Percentiles rank a stretch among this genome's conserved stretches.
phyloP scores from a whole-genome alignment of 2,888 invertebrate genomes.

The Oxytorus armatus region DNA sequence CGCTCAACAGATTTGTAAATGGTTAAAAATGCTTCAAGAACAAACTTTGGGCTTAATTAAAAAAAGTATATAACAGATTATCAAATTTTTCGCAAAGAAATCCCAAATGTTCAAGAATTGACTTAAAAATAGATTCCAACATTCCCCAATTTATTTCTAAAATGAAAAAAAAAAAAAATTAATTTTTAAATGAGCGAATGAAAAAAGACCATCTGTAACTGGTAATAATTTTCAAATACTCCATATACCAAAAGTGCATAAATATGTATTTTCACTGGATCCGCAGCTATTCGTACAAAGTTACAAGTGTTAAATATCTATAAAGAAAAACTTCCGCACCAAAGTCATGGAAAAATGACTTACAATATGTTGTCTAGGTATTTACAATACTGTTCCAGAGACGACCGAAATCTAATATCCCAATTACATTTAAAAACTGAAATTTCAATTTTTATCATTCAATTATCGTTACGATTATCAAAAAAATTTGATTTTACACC shows the following conservation, averaged over 20 bases:
- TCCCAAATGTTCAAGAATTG: too few species aligned
- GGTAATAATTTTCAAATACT: background rate
- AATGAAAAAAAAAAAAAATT: background rate
- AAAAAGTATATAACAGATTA: too few species aligned
- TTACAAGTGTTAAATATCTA: background rate
- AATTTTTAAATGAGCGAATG: background rate
- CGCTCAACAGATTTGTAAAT: too few species aligned
- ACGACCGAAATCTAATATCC: slow-evolving; percentile 5
- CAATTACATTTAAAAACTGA: background rate
- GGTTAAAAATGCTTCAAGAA: too few species aligned
- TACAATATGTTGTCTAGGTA: background rate
- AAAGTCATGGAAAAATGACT: background rate
- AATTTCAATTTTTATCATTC: background rate
- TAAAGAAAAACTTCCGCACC: background rate
- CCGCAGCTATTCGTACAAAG: slow-evolving; percentile 30
- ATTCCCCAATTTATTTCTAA: too few species aligned
- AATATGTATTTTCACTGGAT: slow-evolving; percentile 12
- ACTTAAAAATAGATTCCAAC: too few species aligned
- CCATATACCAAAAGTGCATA: background rate
- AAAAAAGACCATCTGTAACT: background rate
- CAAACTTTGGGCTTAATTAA: too few species aligned
- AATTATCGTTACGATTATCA: too few species aligned
- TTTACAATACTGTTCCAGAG: slow-evolving; percentile 10
- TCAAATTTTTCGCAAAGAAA: too few species aligned
- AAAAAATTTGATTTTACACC: background rate